A percentile compares a stretch with the other conserved stretches of the same genome.
phyloP scores from a whole-genome alignment of 2,113 vertebrate species.

The Pelecanoides urinatrix region DNA sequence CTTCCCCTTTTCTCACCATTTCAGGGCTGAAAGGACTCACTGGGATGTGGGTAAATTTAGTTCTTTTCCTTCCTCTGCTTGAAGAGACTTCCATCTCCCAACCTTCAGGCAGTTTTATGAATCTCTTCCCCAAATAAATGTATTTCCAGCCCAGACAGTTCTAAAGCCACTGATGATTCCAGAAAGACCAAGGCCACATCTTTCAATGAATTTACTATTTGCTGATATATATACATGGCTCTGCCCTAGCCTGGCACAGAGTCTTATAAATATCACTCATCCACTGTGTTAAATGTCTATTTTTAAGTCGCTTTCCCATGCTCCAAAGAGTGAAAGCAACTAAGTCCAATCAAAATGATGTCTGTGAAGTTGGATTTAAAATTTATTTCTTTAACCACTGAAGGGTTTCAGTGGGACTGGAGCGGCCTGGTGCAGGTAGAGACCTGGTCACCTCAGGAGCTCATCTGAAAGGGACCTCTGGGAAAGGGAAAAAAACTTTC shows the following conservation, averaged over 20 bases:
- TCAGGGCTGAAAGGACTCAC: neutral
- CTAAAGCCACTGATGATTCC: neutral
- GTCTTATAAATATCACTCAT: neutral
- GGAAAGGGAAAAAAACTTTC: neutral
- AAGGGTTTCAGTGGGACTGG: neutral
- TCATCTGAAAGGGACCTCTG: neutral
- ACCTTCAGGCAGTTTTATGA: neutral
- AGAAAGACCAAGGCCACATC: neutral
- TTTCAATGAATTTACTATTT: slow-evolving; percentile 14
- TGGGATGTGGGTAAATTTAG: neutral
- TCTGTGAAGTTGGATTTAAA: neutral
- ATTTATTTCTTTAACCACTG: neutral
- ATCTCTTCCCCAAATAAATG: neutral
- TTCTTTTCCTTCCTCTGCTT: neutral
- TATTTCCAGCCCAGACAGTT: neutral
- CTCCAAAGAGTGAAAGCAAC: neutral
- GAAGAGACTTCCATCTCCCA: neutral
- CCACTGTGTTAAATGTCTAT: neutral
- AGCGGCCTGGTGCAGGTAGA: neutral
- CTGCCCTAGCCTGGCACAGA: neutral
- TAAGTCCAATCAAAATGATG: neutral
- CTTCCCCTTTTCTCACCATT: neutral
- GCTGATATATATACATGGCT: neutral
- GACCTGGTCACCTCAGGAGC: neutral
- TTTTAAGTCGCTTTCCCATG: neutral